These are phyloP conservation scores for Pinctada fucata DNA, from an alignment of 2,888 invertebrate genomes.

Conservation along the genomic window DNA sequence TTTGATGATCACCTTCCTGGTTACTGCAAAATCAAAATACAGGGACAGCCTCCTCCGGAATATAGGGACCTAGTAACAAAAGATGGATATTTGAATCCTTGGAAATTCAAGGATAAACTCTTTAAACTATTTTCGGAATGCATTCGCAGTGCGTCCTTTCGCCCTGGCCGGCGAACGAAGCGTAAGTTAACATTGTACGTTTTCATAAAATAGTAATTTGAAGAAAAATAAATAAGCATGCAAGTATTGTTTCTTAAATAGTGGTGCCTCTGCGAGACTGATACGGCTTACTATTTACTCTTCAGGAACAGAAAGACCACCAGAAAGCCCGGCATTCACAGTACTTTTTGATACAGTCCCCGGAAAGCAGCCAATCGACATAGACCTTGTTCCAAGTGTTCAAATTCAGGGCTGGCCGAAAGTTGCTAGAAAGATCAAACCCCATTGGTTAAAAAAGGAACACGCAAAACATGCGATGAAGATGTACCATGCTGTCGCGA, in stretches of 20 bases:
- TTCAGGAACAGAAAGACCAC: slow-evolving; percentile 9
- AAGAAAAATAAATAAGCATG: too few species aligned
- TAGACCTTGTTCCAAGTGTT: slow-evolving; percentile 33
- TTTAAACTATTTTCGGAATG: slow-evolving; percentile 1
- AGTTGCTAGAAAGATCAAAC: slow-evolving; percentile 16
- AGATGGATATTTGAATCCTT: slow-evolving; percentile 1
- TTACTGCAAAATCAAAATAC: slow-evolving; percentile 1
- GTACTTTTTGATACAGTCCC: slow-evolving; percentile 6
- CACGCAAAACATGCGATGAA: not conserved
- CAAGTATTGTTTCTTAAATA: too few species aligned
- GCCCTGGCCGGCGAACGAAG: not conserved
- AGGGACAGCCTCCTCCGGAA: not conserved
- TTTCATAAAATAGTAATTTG: too few species aligned
- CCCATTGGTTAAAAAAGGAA: slow-evolving; percentile 11
- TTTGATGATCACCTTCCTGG: slow-evolving; percentile 9
- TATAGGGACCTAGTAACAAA: not conserved
- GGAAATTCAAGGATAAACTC: not conserved
- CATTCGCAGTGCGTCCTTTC: not conserved
- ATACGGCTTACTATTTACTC: too few species aligned
- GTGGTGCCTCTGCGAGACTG: too few species aligned
- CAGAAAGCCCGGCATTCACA: slow-evolving; percentile 29
- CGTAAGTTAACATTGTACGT: not conserved
- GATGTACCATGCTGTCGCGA: slow-evolving; percentile 30
- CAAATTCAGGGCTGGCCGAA: slow-evolving; percentile 30
- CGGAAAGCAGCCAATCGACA: slow-evolving; percentile 11